Evolutionary conservation across 2,888 invertebrate species (phyloP).

Genomic region (Brachylomia viminalis): DNA sequence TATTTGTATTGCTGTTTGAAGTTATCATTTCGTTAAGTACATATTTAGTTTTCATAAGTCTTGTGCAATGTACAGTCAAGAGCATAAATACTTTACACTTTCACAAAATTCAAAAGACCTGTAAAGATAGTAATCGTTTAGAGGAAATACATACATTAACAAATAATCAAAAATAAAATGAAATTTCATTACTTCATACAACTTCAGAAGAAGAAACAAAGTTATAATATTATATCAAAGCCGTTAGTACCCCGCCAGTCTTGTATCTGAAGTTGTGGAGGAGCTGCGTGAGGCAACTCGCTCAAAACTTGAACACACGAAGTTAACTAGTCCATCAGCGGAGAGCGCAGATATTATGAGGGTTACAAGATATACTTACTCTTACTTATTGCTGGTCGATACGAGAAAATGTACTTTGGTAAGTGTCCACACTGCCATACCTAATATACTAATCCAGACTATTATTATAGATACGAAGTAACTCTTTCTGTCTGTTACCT

Average conservation of each 20-base stretch:
- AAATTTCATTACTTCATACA: neutral
- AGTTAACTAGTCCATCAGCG: constrained; percentile 41
- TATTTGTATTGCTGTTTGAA: neutral
- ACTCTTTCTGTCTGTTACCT: neutral
- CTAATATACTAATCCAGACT: neutral
- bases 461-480: neutral
- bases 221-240: constrained; percentile 25
- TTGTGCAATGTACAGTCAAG: neutral
- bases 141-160: too few relatives aligned
- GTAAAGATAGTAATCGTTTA: too few relatives aligned
- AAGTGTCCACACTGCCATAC: neutral
- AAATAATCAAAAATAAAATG: neutral
- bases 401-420: neutral
- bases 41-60: too few relatives aligned
- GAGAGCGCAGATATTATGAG: constrained; percentile 6
- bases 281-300: constrained; percentile 6
- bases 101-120: neutral
- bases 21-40: neutral
- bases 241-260: constrained; percentile 5
- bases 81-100: neutral
- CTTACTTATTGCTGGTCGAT: neutral
- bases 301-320: constrained; percentile 18
- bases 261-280: constrained; percentile 6
- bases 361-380: neutral
- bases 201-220: constrained; percentile 24